These are phyloP conservation scores for Protomyctophum bolini DNA, from an alignment of 2,113 vertebrate species.

Conservation along the genomic window DNA sequence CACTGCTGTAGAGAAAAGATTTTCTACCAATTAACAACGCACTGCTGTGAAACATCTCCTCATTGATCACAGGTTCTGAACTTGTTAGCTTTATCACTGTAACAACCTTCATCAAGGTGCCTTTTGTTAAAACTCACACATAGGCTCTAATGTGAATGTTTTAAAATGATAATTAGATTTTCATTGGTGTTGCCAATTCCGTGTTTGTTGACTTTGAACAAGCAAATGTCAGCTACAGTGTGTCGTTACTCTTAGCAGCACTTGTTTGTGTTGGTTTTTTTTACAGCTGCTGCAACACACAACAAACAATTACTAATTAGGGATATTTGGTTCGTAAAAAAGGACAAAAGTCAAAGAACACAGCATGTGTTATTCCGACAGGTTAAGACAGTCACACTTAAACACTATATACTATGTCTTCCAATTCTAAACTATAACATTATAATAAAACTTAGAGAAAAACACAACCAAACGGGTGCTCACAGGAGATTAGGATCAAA, in stretches of 20 bases:
- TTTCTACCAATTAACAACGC: conserved; percentile 33
- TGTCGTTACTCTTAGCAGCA: conserved; percentile 18
- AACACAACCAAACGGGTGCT: too few species aligned
- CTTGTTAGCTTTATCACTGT: background rate
- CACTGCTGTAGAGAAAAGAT: background rate
- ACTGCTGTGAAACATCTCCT: background rate
- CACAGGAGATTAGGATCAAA: too few species aligned
- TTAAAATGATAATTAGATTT: conserved; percentile 23
- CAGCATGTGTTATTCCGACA: background rate
- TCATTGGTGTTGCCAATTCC: conserved; percentile 3
- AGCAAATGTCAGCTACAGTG: conserved; percentile 13
- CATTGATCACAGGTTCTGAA: background rate
- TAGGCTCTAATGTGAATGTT: conserved; percentile 3
- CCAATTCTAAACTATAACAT: too few species aligned
- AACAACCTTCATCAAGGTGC: background rate
- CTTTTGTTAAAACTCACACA: conserved; percentile 9
- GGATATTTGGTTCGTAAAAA: conserved; percentile 25
- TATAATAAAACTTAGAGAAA: too few species aligned
- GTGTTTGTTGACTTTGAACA: conserved; percentile 29
- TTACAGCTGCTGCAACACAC: conserved; percentile 47
- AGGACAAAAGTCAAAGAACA: background rate
- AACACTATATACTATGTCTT: too few species aligned
- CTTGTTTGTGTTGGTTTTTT: conserved; percentile 28
- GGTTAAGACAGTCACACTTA: too few species aligned
- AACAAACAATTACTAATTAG: conserved; percentile 41